These are phyloP conservation scores for Ophiothrix spiculata DNA, from an alignment of 35 echinoderm and acorn worm genomes.

Conservation along the genomic window DNA sequence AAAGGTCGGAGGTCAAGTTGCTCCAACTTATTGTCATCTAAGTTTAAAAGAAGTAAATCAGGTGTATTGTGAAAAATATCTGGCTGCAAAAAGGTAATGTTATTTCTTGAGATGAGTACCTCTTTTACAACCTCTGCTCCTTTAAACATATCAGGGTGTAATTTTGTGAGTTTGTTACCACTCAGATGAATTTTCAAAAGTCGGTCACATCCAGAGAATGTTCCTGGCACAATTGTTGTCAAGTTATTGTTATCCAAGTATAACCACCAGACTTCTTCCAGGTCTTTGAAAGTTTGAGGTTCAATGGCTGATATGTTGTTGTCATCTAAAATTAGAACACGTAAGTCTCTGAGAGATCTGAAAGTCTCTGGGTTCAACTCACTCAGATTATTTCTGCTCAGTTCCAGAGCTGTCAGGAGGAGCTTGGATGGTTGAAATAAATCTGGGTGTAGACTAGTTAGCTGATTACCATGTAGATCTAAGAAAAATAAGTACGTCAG, in stretches of 20 bases:
- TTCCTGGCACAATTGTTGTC: not conserved
- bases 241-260: not conserved
- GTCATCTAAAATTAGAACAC: not conserved
- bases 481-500: not conserved
- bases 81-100: not conserved
- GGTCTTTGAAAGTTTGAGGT: not conserved
- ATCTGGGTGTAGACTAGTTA: not conserved
- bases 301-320: not conserved
- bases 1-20: not conserved
- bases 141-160: not conserved
- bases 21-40: not conserved
- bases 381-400: not conserved
- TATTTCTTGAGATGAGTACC: not conserved
- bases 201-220: not conserved
- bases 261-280: not conserved
- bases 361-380: not conserved
- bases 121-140: not conserved
- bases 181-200: not conserved
- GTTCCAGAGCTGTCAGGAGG: not conserved
- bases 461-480: not conserved
- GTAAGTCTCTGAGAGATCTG: not conserved
- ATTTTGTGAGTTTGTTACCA: not conserved
- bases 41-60: not conserved
- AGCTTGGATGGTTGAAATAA: not conserved
- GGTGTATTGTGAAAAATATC: not conserved